Evolutionary conservation across 2,113 vertebrate species (phyloP).

Genomic region (Hipposideros armiger): DNA sequence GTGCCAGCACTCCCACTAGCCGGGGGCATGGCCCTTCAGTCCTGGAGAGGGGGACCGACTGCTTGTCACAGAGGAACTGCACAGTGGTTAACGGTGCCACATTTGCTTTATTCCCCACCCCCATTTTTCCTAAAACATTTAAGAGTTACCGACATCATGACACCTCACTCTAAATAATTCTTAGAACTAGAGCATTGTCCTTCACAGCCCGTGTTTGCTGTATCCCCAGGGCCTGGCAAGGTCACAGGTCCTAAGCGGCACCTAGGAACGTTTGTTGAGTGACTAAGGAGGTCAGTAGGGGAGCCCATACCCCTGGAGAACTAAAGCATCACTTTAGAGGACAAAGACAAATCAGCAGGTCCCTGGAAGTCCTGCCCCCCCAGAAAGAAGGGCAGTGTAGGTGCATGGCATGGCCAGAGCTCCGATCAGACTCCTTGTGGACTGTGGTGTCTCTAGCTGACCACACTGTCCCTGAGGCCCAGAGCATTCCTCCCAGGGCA

Average conservation of each 20-base stretch:
- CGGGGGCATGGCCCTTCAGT: background rate
- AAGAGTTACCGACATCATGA: background rate
- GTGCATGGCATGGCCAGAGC: fast-evolving
- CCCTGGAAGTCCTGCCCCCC: no score
- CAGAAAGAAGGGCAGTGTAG: background rate
- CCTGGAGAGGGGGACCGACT: background rate
- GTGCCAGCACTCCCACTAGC: background rate
- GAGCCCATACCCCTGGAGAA: background rate
- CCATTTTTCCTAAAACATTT: background rate
- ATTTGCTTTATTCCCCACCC: background rate
- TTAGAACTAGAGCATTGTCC: background rate
- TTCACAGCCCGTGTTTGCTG: background rate
- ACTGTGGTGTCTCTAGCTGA: background rate
- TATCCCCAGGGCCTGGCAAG: background rate
- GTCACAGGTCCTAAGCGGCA: background rate
- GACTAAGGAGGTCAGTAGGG: background rate
- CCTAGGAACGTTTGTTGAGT: background rate
- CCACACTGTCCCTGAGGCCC: background rate
- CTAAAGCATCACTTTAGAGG: background rate
- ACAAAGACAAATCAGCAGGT: background rate
- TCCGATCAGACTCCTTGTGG: background rate
- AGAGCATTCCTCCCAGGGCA: background rate
- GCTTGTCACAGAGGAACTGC: fast-evolving
- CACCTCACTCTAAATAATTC: background rate
- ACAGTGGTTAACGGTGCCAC: background rate